Base-by-base conservation (phyloP, 2,888 invertebrate species). In the Protodeltote pygarga region DNA sequence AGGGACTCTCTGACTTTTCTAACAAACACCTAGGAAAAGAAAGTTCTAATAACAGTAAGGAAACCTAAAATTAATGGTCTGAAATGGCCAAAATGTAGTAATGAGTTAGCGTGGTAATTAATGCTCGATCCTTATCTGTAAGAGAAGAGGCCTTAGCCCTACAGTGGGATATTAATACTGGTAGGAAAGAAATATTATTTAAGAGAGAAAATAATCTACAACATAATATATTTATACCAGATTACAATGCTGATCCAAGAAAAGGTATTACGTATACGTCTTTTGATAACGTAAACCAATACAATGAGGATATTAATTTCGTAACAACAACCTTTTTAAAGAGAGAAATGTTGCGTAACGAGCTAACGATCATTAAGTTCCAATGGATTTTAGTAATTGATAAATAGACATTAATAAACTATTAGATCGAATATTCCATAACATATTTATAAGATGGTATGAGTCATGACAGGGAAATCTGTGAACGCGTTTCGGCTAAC, bases 311-410 rank as follows among this genome's bases (percentile, higher is more conserved):
- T 21, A 57, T 44, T 60, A 52, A 60, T 52, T 28, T 27, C 8
- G 19, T 28, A 27, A 19, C 15, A 24, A 34, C 40, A 53, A 41
- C 29, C 28, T 24, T 53, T 45, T 46, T 14, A 53, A 5, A 29
- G 9, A 9, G 29, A 33, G 37, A 46, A 61, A 46, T 38, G 29
- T 41, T 41, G 23, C 40, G 49, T 62, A 62, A 48, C 45, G 35
- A 21, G 45, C 37, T n/a, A n/a, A n/a, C n/a, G n/a, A 31, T 37
- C 19, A 41, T 35, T 17, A 42, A 25, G 19, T 17, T 44, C 39
- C 40, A 19, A 21, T 3, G 35, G 19, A 16, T 25, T 34, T 28
- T 19, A 28, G 34, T n/a, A n/a, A n/a, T 42, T 14, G 23, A 34
- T 41, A 41, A 48, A 19, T 31, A 29, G 45, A 35, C 25, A 35